Evolutionary conservation across 2,113 vertebrate species (phyloP).

Genomic region (Camelus dromedarius): DNA sequence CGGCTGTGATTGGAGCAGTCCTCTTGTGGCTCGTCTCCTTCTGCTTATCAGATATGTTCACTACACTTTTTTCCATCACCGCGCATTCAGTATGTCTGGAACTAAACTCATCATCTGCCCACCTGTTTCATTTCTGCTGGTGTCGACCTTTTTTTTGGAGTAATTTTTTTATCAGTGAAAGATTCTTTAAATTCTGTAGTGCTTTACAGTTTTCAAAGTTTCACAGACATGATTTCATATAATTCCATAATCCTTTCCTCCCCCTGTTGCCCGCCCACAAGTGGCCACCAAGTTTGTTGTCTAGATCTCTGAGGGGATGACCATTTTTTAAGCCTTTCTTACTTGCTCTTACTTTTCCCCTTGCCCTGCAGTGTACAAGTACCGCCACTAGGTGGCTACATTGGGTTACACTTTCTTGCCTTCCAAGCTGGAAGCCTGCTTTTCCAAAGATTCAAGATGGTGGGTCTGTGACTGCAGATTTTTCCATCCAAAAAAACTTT

Average conservation of each 20-base stretch:
- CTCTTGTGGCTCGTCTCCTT: not conserved
- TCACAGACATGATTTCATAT: not conserved
- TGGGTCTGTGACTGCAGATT: not conserved
- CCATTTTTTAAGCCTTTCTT: not conserved
- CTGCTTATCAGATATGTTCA: not conserved
- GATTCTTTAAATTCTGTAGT: not conserved
- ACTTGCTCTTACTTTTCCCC: not conserved
- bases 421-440: not conserved
- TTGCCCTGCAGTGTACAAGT: constrained; percentile 61
- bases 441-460: constrained; percentile 58
- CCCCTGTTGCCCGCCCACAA: too few species aligned
- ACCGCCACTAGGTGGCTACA: constrained; percentile 66
- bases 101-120: not conserved
- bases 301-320: not conserved
- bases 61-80: not conserved
- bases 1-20: not conserved
- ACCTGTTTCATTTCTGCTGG: constrained; percentile 21
- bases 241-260: not conserved
- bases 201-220: not conserved
- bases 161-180: not conserved
- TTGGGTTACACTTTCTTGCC: not conserved
- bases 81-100: not conserved
- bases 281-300: not conserved
- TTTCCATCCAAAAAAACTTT: not conserved
- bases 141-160: not conserved